phyloP scores from a whole-genome alignment of 2,113 vertebrate genomes.

The Hirundichthys speculiger region DNA sequence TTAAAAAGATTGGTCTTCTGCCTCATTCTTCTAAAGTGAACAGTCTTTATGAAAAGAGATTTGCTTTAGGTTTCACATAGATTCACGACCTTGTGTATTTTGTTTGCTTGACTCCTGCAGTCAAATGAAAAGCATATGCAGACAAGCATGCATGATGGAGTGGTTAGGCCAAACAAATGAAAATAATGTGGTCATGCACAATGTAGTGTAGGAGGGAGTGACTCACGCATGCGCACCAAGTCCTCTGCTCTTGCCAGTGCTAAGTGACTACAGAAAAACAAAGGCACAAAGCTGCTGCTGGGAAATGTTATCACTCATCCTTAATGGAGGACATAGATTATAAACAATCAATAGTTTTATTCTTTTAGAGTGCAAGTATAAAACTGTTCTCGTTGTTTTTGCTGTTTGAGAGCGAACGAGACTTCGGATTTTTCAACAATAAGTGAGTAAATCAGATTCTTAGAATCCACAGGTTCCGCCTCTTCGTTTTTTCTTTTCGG shows the following conservation, averaged over 20 bases:
- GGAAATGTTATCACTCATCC: constrained; percentile 53
- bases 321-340: constrained; percentile 33
- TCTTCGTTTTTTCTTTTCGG: not conserved
- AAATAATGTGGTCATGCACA: constrained; percentile 30
- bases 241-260: constrained; percentile 20
- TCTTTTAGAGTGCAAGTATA: constrained; percentile 1
- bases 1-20: too few species aligned
- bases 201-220: constrained; percentile 59
- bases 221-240: constrained; percentile 76
- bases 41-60: not conserved
- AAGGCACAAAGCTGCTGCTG: constrained; percentile 57
- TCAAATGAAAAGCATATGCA: constrained; percentile 1
- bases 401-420: not conserved
- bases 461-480: constrained; percentile 71
- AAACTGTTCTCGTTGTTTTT: not conserved
- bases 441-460: constrained; percentile 26
- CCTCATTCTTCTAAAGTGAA: not conserved
- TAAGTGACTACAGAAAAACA: constrained; percentile 74
- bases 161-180: constrained; percentile 10
- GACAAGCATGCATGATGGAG: constrained; percentile 10
- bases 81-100: not conserved
- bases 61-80: not conserved
- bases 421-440: constrained; percentile 15
- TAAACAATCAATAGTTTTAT: constrained; percentile 1
- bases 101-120: not conserved